Evolutionary conservation across 2,113 vertebrate species (phyloP).

Genomic region (Notechis scutatus): DNA sequence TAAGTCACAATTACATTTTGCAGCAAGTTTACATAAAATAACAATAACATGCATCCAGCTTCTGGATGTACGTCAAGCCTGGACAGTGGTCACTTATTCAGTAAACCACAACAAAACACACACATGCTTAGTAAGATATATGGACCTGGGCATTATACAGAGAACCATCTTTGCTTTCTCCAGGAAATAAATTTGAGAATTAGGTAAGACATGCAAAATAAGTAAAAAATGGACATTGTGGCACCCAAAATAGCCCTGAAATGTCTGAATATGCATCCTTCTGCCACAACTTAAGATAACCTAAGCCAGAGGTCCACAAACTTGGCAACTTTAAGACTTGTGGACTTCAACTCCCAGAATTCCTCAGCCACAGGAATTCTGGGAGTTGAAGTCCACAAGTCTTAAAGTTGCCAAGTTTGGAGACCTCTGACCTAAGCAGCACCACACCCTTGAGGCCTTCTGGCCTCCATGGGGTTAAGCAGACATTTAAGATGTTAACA

Average conservation of each 20-base stretch:
- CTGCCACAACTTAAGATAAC: background rate
- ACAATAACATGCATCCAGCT: background rate
- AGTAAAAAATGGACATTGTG: background rate
- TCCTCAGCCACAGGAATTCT: no score
- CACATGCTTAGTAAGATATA: background rate
- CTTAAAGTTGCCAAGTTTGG: no score
- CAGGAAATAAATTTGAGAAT: background rate
- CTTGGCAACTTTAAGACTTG: no score
- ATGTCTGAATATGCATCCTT: background rate
- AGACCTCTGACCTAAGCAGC: no score
- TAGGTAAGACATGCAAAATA: background rate
- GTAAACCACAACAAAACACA: background rate
- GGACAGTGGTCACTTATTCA: background rate
- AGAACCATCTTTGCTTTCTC: background rate
- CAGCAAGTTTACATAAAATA: background rate
- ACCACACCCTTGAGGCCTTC: background rate
- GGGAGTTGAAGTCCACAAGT: no score
- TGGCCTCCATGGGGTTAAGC: background rate
- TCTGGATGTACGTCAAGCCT: background rate
- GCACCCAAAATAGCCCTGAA: background rate
- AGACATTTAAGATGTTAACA: background rate
- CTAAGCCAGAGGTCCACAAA: no score
- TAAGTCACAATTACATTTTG: background rate
- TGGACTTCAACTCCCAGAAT: no score
- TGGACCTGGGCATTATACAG: background rate